Conservation (phyloP, 2,888 invertebrate species). For the Schrankia costaestrigalis region DNA sequence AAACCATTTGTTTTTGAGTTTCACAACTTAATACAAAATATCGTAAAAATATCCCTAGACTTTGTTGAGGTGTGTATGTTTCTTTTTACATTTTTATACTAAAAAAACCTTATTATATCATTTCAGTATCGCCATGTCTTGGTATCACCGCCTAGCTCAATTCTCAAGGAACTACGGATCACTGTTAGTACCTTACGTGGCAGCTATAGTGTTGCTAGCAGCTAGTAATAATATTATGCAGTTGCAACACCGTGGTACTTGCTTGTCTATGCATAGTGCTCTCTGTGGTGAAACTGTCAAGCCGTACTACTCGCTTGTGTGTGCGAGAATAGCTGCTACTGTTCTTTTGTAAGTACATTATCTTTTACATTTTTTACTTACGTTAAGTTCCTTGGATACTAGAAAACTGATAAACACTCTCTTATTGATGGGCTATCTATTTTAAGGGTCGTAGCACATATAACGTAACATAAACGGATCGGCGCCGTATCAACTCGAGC, state of each 20-base stretch:
- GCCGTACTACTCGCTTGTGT: conserved; percentile 78
- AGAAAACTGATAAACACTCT: too few species aligned
- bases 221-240: conserved; percentile 59
- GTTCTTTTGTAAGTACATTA: conserved; percentile 67
- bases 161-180: conserved; percentile 84
- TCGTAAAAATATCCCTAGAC: neutral
- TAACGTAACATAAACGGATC: too few species aligned
- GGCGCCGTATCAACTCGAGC: too few species aligned
- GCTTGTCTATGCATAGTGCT: conserved; percentile 78
- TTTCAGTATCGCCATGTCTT: conserved; percentile 79
- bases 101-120: neutral
- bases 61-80: neutral
- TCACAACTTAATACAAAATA: too few species aligned
- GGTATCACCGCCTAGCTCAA: conserved; percentile 82
- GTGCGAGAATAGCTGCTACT: conserved; percentile 67
- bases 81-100: neutral
- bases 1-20: too few species aligned
- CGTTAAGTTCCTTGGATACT: too few species aligned
- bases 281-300: conserved; percentile 79
- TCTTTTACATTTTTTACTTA: neutral
- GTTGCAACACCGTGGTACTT: conserved; percentile 39
- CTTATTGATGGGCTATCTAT: too few species aligned
- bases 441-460: too few species aligned
- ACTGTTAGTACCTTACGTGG: conserved; percentile 83
- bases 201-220: conserved; percentile 82